Base-by-base conservation (phyloP, 2,888 invertebrate genomes). In the Pandemis corylana region DNA sequence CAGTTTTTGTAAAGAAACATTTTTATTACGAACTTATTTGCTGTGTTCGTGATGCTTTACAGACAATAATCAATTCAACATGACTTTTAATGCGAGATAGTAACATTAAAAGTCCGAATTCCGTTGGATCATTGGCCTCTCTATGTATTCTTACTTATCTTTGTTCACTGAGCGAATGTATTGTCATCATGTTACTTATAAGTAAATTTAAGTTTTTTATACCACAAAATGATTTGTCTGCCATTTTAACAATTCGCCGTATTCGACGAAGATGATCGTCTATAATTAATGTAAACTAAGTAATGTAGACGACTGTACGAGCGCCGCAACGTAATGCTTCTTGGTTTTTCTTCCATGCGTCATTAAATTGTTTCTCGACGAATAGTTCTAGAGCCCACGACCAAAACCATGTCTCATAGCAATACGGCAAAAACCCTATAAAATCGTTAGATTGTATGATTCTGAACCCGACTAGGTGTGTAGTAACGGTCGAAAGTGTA, bases 131-230 rank as follows among this genome's bases (percentile, higher is more conserved):
- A 56, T 7, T 56, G 2, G 53, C 9, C 49, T n/a, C 13, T 51
- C 9, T 46, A 46, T 46, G 2, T 46, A 13, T 51, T 10, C 53
- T 59, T 59, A 28, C 28, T 59, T 59, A 20, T 59, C 28, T 20
- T 56, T 56, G 20, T 56, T 9, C 9, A 13, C 56, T 20, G 12
- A 56, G 56, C 2, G 56, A 20, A 20, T 56, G 20, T n/a, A 15
- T 51, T 56, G 56, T 56, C 7, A 9, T 56, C 9, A 20, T 56
- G 20, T 20, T 20, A 56, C 10, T 28, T 59, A 59, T 59, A 59
- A 59, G 28, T 59, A 36, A 59, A 59, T 59, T 59, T 59, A 59
- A 59, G 28, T 59, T 15, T 53, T 53, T 53, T 53, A 7, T 6
- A 53, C 6, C 9, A 36, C 28, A 36, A 36, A 15, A 15, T 15